phyloP scores from a whole-genome alignment of 2,888 invertebrate genomes.

The Bimastos eiseni region DNA sequence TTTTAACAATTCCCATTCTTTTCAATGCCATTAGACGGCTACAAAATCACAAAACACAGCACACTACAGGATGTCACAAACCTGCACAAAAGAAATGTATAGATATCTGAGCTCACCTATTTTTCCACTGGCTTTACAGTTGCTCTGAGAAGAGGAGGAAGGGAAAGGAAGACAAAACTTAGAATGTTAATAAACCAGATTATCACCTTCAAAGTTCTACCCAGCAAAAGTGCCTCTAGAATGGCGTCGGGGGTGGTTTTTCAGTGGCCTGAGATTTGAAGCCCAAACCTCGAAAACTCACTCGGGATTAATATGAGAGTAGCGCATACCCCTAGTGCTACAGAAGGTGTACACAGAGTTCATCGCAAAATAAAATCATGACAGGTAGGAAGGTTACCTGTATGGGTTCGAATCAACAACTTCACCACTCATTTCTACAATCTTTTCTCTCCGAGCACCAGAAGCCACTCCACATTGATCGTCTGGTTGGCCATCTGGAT shows the following conservation, averaged over 20 bases:
- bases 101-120: neutral
- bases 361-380: neutral
- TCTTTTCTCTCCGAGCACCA: constrained; percentile 70
- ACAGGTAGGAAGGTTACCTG: constrained; percentile 68
- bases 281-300: too few relatives aligned
- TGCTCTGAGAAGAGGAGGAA: neutral
- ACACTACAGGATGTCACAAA: too few relatives aligned
- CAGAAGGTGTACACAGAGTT: neutral
- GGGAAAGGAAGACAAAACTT: neutral
- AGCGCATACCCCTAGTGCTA: neutral
- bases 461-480: constrained; percentile 36
- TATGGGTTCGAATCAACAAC: constrained; percentile 98
- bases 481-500: constrained; percentile 50
- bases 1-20: constrained; percentile 96
- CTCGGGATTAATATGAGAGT: neutral
- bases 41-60: constrained; percentile 43
- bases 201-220: too few relatives aligned
- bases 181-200: neutral
- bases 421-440: constrained; percentile 88
- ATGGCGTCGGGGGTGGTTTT: neutral
- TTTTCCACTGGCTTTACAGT: neutral
- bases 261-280: neutral
- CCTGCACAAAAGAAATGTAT: neutral
- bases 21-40: constrained; percentile 95
- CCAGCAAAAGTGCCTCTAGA: too few relatives aligned